Conservation (phyloP, 23 tunicate genomes). For the Halocynthia aurantium region DNA sequence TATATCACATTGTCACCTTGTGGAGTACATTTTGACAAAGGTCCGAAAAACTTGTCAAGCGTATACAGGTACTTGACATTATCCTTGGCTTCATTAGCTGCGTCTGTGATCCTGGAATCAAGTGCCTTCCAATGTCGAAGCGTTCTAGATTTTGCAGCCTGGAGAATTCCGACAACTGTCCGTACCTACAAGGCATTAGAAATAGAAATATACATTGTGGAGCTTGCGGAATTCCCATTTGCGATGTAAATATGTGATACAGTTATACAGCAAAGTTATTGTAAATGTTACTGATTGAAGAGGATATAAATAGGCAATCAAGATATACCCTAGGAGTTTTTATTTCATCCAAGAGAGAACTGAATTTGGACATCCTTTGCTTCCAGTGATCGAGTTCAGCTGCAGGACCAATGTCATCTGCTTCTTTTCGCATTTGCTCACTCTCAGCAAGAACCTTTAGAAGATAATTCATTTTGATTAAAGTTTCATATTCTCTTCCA, state of each 20-base stretch:
- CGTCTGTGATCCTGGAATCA: conserved; percentile 97
- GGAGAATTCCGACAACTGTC: conserved; percentile 76
- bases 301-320: no score
- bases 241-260: no score
- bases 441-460: conserved; percentile 91
- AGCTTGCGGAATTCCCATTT: no score
- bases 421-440: conserved; percentile 99
- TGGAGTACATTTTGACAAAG: conserved; percentile 88
- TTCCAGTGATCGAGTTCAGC: conserved; percentile 99
- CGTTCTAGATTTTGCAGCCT: conserved; percentile 80
- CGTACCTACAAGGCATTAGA: conserved; percentile 64
- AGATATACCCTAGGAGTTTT: conserved; percentile 55
- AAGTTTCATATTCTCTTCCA: background rate
- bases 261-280: no score
- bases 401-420: conserved; percentile 99
- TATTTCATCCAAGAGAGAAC: conserved; percentile 88
- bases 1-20: conserved; percentile 35
- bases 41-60: conserved; percentile 95
- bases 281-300: no score
- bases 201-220: no score
- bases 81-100: conserved; percentile 96
- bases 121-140: conserved; percentile 71
- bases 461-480: background rate
- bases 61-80: conserved; percentile 98
- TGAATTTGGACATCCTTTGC: conserved; percentile 95